Percentiles rank a stretch among this genome's conserved stretches.
These are phyloP conservation scores for Lacerta bilineata DNA, from an alignment of 2,797 vertebrate genomes.

Conservation along the genomic window DNA sequence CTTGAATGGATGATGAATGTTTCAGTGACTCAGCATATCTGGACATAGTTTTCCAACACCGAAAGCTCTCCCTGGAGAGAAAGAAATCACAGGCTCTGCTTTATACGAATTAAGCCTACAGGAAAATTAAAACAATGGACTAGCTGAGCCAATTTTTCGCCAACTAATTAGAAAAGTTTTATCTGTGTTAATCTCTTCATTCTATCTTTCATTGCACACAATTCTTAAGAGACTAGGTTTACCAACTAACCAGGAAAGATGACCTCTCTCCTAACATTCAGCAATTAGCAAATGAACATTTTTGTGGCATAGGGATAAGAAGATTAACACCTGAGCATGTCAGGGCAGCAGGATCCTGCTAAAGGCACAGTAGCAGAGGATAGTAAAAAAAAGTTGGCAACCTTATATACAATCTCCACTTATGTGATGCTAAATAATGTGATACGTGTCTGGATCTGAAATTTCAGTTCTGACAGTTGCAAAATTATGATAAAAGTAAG, in stretches of 20 bases:
- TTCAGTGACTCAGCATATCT: constrained; percentile 27
- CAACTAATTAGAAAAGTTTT: constrained; percentile 25
- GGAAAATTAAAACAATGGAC: constrained; percentile 52
- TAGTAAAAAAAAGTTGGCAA: not conserved
- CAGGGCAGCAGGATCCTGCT: not conserved
- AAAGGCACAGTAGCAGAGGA: not conserved
- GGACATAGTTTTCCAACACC: constrained; percentile 25
- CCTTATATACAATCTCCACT: not conserved
- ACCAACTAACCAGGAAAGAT: not conserved
- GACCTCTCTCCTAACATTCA: not conserved
- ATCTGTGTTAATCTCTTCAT: constrained; percentile 35
- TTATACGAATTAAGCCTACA: constrained; percentile 37
- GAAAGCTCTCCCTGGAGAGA: constrained; percentile 37
- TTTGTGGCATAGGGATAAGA: not conserved
- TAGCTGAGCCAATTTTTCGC: not conserved
- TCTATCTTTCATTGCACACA: not conserved
- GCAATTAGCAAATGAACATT: not conserved
- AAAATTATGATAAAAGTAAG: not conserved
- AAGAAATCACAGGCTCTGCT: constrained; percentile 43
- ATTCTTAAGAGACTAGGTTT: not conserved
- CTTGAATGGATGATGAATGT: constrained; percentile 32
- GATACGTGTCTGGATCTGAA: not conserved
- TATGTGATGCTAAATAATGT: not conserved
- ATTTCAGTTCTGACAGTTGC: not conserved
- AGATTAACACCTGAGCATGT: not conserved